Evolutionary conservation across 2,797 vertebrate genomes (phyloP).

Genomic region (Staurois parvus): DNA sequence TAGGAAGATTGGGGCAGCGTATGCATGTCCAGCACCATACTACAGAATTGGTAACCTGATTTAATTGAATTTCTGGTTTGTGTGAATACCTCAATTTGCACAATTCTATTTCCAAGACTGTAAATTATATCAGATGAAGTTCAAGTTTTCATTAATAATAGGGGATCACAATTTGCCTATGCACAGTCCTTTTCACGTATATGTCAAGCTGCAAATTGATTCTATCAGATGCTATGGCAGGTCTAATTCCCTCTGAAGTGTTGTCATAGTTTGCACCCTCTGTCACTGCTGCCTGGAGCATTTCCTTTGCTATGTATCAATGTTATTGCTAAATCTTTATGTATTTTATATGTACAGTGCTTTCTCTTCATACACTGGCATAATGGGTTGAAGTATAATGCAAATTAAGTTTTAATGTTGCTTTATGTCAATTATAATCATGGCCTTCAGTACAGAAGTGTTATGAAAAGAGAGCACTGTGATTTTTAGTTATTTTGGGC

Average conservation of each 20-base stretch:
- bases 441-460: background rate
- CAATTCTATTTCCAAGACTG: background rate
- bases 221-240: too few species aligned
- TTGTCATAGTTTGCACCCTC: background rate
- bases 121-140: background rate
- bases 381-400: background rate
- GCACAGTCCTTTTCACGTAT: background rate
- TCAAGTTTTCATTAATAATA: background rate
- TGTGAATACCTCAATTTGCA: background rate
- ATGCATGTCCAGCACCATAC: too few species aligned
- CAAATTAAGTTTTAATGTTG: background rate
- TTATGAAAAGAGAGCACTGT: background rate
- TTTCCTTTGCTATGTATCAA: background rate
- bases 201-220: background rate
- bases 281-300: background rate
- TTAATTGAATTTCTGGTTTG: background rate
- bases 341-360: slow-evolving; percentile 39
- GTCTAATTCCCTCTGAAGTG: background rate
- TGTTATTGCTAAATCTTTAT: background rate
- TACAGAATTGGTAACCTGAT: too few species aligned
- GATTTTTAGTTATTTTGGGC: background rate
- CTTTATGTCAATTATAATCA: background rate
- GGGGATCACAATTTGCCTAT: background rate
- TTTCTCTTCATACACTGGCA: background rate
- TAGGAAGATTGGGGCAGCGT: too few species aligned